Evolutionary conservation across 2,888 invertebrate species (phyloP), one percentile per base, ranked within the genome.

Genomic region (Harmothoe impar): DNA sequence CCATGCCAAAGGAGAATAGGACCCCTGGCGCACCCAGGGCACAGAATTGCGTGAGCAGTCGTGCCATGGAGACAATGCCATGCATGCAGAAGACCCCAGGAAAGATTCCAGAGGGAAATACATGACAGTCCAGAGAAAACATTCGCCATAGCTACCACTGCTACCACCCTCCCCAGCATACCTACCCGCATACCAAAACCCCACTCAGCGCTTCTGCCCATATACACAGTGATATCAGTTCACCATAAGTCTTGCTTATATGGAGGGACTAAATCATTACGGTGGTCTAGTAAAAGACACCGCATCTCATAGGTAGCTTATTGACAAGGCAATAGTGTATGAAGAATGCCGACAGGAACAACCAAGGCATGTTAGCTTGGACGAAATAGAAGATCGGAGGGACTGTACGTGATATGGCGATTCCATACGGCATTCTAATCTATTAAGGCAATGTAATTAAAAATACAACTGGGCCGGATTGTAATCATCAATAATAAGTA

Each of bases 381-480:
- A 81, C 81, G 81, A 23, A 35, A 23, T 81, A 43, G 35, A 35
- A 77, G n/a, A 33, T 81, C 35, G 81, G 81, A 81, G 81, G 81
- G 43, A 81, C 43, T 81, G 81, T 17, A 43, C 31, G 33, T 81
- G 33, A 81, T 81, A 81, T 81, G 33, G 33, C 5, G 17, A 33
- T 43, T 81, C 81, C 43, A 81, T n/a, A 33, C 81, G 81, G n/a
- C n/a, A 23, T 17, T 17, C 43, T 77, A 17, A n/a, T 29, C 43
- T 43, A 43, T 43, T 43, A 81, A 81, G 81, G 81, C 81, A 81
- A 43, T 81, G 43, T 31, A 25, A 77, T 29, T 17, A 43, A 81
- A 81, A 43, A 35, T 15, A 81, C 33, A 81, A 33, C 81, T 81
- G 81, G 81, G 35, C 81, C 81, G 81, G 81, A 81, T 81, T 81